Conservation (phyloP, 2,888 invertebrate genomes). For the Frankliniella intonsa region DNA sequence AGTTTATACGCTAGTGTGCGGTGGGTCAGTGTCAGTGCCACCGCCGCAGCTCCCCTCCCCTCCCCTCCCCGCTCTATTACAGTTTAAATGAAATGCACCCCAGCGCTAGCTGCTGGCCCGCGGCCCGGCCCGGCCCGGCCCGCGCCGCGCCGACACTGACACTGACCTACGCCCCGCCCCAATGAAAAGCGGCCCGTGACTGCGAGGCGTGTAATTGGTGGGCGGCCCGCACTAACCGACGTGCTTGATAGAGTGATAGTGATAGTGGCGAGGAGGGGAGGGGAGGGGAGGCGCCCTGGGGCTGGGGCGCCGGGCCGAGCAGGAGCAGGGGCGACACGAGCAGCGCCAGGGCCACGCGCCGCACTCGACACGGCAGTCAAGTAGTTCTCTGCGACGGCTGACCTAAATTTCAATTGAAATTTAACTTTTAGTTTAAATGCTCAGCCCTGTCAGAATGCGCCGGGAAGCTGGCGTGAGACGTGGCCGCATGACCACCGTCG, state of each 20-base stretch:
- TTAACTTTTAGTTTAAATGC: too few relatives aligned
- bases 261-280: neutral
- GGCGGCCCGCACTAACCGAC: neutral
- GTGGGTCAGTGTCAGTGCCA: neutral
- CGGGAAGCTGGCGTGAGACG: too few relatives aligned
- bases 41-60: neutral
- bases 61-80: neutral
- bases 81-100: neutral
- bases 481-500: too few relatives aligned
- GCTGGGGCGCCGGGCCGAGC: neutral
- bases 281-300: neutral
- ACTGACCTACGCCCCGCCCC: neutral
- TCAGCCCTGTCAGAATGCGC: too few relatives aligned
- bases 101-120: neutral
- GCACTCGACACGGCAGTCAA: too few relatives aligned
- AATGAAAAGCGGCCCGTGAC: neutral
- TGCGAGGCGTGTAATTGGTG: neutral
- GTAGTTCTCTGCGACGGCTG: too few relatives aligned
- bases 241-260: slow-evolving; percentile 1
- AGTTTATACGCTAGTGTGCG: slow-evolving; percentile 18
- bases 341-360: too few relatives aligned
- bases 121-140: neutral
- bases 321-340: too few relatives aligned
- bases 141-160: neutral
- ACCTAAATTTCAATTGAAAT: too few relatives aligned